A percentile compares a stretch with the other conserved stretches of the same genome.
Conservation (phyloP, 53 echinoderm and acorn worm genomes). For the Paracentrotus lividus region DNA sequence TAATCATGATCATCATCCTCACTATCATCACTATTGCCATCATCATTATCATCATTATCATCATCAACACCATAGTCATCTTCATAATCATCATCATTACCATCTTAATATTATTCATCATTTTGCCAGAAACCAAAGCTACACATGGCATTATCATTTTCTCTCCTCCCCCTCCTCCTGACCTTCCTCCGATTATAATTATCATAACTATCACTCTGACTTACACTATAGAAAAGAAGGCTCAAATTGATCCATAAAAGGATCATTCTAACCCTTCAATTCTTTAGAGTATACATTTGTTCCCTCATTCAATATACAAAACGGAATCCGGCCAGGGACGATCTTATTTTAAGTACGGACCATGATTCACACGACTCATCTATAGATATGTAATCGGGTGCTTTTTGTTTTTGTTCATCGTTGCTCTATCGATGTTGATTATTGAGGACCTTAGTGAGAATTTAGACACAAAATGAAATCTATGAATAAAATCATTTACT, state of each 20-base stretch:
- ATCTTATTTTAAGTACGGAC: background rate
- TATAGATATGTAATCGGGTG: constrained; percentile 26
- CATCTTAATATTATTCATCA: background rate
- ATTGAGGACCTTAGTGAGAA: constrained; percentile 15
- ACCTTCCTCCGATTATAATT: background rate
- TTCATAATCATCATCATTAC: background rate
- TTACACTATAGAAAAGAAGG: too few relatives aligned
- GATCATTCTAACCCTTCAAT: too few relatives aligned
- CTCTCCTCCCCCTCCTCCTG: background rate
- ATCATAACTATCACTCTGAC: too few relatives aligned
- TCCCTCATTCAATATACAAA: background rate
- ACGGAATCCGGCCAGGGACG: background rate
- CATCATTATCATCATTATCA: background rate
- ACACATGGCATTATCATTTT: background rate
- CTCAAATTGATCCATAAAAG: too few relatives aligned
- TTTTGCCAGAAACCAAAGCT: background rate
- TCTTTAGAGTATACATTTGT: too few relatives aligned
- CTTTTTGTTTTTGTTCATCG: constrained; percentile 44
- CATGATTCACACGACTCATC: too few relatives aligned
- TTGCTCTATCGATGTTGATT: constrained; percentile 42
- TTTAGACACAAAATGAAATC: constrained; percentile 29
- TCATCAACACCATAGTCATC: background rate
- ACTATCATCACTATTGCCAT: background rate
- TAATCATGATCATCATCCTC: background rate
- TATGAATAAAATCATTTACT: constrained; percentile 26